Base-by-base conservation (phyloP, 2,113 vertebrate genomes). In the Serilophus lunatus region DNA sequence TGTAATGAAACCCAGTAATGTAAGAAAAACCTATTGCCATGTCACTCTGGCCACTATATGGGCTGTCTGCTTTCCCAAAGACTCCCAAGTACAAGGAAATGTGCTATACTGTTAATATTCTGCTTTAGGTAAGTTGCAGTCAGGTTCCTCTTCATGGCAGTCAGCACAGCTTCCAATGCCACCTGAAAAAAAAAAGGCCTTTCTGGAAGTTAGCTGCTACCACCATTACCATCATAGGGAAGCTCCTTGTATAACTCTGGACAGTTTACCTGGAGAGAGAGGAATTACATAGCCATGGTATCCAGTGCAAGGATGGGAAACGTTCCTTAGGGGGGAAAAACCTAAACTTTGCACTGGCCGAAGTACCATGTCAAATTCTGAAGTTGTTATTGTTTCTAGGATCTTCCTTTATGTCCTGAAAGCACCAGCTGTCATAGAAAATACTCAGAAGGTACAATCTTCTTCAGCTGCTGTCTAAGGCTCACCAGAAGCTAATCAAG, bases 21-120 rank as follows among this genome's bases (percentile, higher is more conserved):
- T 66, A 66, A 61, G 18, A 53, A 56, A 86, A 51, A n/a, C 3
- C 20, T 44, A n/a, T 12, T 49, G 54, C 60, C 81, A 28, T 40
- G 22, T 29, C 51, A 57, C n/a, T 40, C 51, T 54, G 47, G 15
- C 45, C 29, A 29, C 45, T 33, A 2, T 7, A 69, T 0, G 0
- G 28, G 28, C 22, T 42, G 13, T 23, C 44, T 77, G 36, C 18
- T 68, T 68, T 92, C 35, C n/a, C 23, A 63, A 70, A 78, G 47
- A 40, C 75, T 85, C 53, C 8, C 1, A 2, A 64, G 24, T 8
- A 44, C 13, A 66, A 51, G 51, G 31, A 76, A 71, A 50, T 2
- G 2, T 12, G 35, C 13, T n/a, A 26, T n/a, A 49, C 61, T 66
- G 38, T 54, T 80, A 75, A 78, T 17, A 2, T 64, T 70, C 42